These are phyloP conservation scores for Protonemura montana DNA, from an alignment of 2,888 invertebrate species.

Conservation along the genomic window DNA sequence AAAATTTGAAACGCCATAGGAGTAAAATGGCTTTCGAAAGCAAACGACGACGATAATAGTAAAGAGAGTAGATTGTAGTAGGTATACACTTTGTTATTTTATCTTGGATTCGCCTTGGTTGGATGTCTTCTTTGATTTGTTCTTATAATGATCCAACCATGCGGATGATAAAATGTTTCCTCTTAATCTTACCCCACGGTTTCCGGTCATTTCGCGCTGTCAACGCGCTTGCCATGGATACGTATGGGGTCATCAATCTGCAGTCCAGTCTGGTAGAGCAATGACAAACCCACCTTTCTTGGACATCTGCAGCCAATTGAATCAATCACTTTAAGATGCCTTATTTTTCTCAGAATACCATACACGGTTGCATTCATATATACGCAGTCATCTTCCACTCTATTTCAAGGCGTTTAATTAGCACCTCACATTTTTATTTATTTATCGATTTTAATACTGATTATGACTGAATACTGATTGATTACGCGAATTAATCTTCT, in stretches of 20 bases:
- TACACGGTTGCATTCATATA: no score
- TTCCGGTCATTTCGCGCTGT: slow-evolving; percentile 24
- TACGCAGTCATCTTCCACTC: no score
- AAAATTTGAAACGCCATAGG: not conserved
- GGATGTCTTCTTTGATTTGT: slow-evolving; percentile 18
- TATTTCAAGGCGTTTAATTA: no score
- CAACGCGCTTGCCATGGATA: not conserved
- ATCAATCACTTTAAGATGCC: no score
- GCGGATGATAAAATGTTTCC: slow-evolving; percentile 22
- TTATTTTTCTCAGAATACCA: no score
- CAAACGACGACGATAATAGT: not conserved
- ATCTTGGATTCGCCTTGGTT: not conserved
- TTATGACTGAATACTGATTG: no score
- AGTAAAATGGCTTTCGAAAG: not conserved
- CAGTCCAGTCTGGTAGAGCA: not conserved
- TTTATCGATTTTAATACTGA: no score
- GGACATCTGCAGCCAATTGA: no score
- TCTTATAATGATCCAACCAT: slow-evolving; percentile 17
- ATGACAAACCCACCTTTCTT: no score
- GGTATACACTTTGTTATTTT: not conserved
- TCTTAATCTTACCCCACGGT: not conserved
- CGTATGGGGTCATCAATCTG: not conserved
- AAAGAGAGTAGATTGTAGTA: not conserved
- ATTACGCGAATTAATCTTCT: no score
- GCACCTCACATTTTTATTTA: no score